Percentiles rank a stretch among this genome's conserved stretches.
Evolutionary conservation across 2,797 vertebrate species (phyloP).

Genomic region (Eospalax fontanierii): DNA sequence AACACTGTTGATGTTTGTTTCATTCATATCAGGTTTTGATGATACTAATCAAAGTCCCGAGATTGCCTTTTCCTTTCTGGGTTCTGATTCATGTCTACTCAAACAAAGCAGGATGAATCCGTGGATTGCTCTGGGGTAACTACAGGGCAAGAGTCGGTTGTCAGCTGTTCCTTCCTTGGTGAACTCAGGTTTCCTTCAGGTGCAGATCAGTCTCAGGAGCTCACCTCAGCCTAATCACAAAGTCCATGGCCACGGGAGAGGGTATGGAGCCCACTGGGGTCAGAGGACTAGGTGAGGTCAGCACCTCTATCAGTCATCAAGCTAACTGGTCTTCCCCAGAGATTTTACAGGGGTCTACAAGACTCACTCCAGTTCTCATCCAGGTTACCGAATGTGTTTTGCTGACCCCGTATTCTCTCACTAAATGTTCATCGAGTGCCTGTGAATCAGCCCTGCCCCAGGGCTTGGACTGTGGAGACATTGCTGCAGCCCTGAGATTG

Average conservation of each 20-base stretch:
- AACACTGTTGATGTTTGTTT: not conserved
- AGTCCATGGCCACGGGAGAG: not conserved
- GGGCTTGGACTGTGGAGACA: not conserved
- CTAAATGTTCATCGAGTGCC: not conserved
- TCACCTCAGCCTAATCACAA: not conserved
- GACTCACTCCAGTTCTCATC: not conserved
- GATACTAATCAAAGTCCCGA: constrained; percentile 41
- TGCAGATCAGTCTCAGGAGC: not conserved
- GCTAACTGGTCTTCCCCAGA: not conserved
- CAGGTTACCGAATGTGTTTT: not conserved
- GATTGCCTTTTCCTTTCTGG: constrained; percentile 1
- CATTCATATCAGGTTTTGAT: constrained; percentile 36
- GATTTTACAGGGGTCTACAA: not conserved
- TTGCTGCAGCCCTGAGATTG: not conserved
- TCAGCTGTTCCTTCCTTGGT: not conserved
- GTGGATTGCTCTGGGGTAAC: not conserved
- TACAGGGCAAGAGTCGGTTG: not conserved
- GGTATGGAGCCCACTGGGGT: not conserved
- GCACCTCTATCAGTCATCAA: not conserved
- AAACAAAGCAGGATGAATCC: not conserved
- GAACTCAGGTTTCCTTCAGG: not conserved
- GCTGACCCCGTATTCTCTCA: too few relatives aligned
- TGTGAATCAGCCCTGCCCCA: not conserved
- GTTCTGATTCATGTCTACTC: not conserved
- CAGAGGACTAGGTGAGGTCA: not conserved